phyloP scores from a whole-genome alignment of 2,888 invertebrate species.

The Pandemis cinnamomeana region DNA sequence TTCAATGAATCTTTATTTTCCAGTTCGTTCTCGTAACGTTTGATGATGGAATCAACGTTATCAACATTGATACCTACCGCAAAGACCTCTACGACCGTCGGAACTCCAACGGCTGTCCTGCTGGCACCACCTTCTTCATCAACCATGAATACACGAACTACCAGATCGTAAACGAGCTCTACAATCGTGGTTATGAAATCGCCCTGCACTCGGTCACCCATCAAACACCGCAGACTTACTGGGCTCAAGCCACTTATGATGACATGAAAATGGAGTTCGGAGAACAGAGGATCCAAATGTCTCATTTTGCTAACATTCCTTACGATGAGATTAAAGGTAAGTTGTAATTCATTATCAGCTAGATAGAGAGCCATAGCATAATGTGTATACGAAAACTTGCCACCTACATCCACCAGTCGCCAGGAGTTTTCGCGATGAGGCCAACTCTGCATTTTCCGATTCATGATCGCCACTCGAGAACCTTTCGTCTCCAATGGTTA shows the following conservation, averaged over 20 bases:
- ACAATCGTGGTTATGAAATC: conserved; percentile 86
- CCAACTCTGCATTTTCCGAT: no score
- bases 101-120: conserved; percentile 87
- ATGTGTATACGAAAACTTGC: no score
- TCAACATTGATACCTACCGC: conserved; percentile 83
- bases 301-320: conserved; percentile 83
- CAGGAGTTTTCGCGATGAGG: no score
- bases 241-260: conserved; percentile 82
- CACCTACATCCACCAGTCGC: no score
- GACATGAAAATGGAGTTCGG: conserved; percentile 83
- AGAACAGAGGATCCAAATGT: conserved; percentile 82
- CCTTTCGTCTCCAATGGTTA: no score
- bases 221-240: conserved; percentile 80
- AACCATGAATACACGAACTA: conserved; percentile 91
- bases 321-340: conserved; percentile 64
- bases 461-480: no score
- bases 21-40: conserved; percentile 88
- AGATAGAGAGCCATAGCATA: no score
- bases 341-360: conserved; percentile 21
- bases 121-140: conserved; percentile 88
- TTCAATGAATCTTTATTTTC: conserved; percentile 45
- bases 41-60: conserved; percentile 85
- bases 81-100: conserved; percentile 75
- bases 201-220: conserved; percentile 88
- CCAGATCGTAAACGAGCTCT: conserved; percentile 84